phyloP scores from a whole-genome alignment of 2,888 invertebrate genomes.

The Caenorhabditis uteleia region DNA sequence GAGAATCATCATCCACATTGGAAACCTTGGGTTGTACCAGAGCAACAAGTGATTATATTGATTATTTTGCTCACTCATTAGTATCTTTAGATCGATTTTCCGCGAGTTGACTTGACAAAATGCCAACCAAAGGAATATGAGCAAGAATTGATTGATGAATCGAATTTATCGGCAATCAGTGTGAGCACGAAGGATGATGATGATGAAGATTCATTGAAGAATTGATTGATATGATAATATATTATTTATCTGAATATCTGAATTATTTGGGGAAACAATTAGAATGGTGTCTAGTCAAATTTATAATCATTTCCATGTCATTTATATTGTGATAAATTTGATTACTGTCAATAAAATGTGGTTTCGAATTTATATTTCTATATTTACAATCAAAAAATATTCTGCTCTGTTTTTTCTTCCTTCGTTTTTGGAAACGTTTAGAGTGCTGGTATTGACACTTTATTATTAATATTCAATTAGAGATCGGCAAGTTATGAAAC shows the following conservation, averaged over 20 bases:
- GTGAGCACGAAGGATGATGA: constrained; percentile 33
- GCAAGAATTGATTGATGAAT: constrained; percentile 56
- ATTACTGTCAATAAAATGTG: too few species aligned
- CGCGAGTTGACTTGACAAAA: constrained; percentile 46
- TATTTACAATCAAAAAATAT: too few species aligned
- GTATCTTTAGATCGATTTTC: constrained; percentile 41
- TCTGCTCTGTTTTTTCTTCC: too few species aligned
- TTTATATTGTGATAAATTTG: too few species aligned
- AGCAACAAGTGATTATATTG: constrained; percentile 74
- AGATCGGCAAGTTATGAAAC: too few species aligned
- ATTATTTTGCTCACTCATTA: neutral
- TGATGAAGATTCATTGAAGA: constrained; percentile 26
- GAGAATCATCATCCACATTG: constrained; percentile 78
- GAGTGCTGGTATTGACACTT: too few species aligned
- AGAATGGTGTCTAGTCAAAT: neutral
- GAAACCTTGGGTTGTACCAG: constrained; percentile 88
- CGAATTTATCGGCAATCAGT: constrained; percentile 33
- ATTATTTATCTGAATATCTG: neutral
- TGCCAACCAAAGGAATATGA: constrained; percentile 56
- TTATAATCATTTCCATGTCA: neutral
- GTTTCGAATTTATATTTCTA: too few species aligned
- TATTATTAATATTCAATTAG: too few species aligned
- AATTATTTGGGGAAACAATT: neutral
- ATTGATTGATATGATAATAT: neutral
- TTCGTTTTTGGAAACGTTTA: too few species aligned